Percentiles rank a stretch among this genome's conserved stretches.
phyloP scores from a whole-genome alignment of 2,113 vertebrate species.

The Eleginops maclovinus region DNA sequence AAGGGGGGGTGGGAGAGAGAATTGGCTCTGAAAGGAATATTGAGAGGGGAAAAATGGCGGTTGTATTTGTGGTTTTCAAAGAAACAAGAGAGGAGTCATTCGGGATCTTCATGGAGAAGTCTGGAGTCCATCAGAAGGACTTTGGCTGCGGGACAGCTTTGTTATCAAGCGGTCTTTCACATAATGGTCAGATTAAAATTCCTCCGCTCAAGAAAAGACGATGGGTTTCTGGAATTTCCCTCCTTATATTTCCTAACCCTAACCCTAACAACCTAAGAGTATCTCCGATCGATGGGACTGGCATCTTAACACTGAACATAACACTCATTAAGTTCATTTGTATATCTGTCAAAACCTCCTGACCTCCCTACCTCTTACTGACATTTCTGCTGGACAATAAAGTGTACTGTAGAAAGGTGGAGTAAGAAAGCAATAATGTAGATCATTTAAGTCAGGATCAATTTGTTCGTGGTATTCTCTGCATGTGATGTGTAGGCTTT shows the following conservation, averaged over 20 bases:
- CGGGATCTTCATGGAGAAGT: slow-evolving; percentile 38
- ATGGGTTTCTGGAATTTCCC: no score
- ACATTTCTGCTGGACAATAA: not conserved
- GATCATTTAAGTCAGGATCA: no score
- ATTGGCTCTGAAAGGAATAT: slow-evolving; percentile 60
- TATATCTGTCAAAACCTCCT: no score
- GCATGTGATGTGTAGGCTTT: not conserved
- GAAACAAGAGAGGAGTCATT: slow-evolving; percentile 63
- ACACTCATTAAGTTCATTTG: no score
- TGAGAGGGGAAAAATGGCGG: slow-evolving; percentile 39
- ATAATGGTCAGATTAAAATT: slow-evolving; percentile 63
- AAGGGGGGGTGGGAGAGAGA: slow-evolving; percentile 19
- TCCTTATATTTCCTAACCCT: no score
- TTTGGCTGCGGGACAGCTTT: slow-evolving; percentile 42
- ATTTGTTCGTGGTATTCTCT: not conserved
- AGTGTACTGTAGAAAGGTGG: not conserved
- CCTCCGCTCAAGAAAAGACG: no score
- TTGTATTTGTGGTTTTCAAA: slow-evolving; percentile 61
- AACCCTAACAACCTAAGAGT: no score
- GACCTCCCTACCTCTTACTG: slow-evolving; percentile 10
- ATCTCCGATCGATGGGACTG: no score
- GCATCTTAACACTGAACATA: no score
- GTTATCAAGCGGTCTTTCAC: slow-evolving; percentile 36
- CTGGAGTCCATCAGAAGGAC: slow-evolving; percentile 32
- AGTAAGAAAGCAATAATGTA: no score